These are phyloP conservation scores for Archivesica marissinica DNA, from an alignment of 1,140 invertebrate species.

Conservation along the genomic window DNA sequence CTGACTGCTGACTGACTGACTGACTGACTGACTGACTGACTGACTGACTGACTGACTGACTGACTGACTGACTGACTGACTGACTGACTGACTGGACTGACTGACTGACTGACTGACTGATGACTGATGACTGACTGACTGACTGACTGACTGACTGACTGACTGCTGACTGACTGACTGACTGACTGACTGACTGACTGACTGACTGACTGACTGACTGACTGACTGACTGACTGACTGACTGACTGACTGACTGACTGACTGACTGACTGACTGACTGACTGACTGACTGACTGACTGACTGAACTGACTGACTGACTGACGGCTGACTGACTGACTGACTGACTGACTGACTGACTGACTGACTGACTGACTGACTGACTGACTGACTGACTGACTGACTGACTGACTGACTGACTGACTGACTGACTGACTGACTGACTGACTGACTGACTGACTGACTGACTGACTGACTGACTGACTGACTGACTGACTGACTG, in stretches of 20 bases:
- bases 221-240: conserved; percentile 63
- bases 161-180: too few species aligned
- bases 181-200: conserved; percentile 65
- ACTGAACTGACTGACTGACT: too few species aligned
- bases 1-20: too few species aligned
- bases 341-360: conserved; percentile 58
- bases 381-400: conserved; percentile 62
- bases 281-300: conserved; percentile 61
- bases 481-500: too few species aligned
- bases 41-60: conserved; percentile 67
- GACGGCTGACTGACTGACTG: too few species aligned
- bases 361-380: conserved; percentile 59
- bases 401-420: conserved; percentile 62
- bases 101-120: too few species aligned
- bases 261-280: conserved; percentile 63
- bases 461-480: too few species aligned
- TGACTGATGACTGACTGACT: too few species aligned
- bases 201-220: conserved; percentile 62
- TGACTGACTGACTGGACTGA: conserved; percentile 68
- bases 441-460: too few species aligned
- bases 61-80: conserved; percentile 68
- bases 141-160: too few species aligned
- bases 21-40: conserved; percentile 68
- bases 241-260: conserved; percentile 62
- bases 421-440: conserved; percentile 45